These are phyloP conservation scores for Limnephilus lunatus DNA, from an alignment of 2,888 invertebrate species.

Conservation along the genomic window DNA sequence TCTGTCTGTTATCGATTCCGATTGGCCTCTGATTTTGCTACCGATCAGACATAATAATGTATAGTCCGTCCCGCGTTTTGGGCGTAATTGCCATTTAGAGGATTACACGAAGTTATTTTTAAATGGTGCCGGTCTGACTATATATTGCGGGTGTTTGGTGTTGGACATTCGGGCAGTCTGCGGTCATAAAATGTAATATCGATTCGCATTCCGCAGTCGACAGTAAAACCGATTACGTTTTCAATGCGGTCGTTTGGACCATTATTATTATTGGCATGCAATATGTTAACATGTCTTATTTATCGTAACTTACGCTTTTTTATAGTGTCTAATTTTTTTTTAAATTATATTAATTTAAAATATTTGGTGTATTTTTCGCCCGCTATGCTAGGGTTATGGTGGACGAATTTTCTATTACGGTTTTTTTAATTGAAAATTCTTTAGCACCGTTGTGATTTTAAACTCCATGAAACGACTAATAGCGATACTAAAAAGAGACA, in stretches of 20 bases:
- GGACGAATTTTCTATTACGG: too few relatives aligned
- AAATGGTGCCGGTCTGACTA: slow-evolving; percentile 14
- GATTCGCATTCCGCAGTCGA: background rate
- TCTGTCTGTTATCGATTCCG: background rate
- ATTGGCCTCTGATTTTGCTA: background rate
- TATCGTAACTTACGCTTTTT: background rate
- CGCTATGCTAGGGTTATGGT: too few relatives aligned
- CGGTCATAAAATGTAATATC: background rate
- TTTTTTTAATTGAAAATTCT: too few relatives aligned
- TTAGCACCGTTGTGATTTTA: too few relatives aligned
- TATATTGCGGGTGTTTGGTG: background rate
- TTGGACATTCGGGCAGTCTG: background rate
- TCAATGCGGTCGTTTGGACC: background rate
- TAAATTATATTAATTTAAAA: background rate
- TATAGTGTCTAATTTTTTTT: background rate
- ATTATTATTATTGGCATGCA: background rate
- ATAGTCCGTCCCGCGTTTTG: background rate
- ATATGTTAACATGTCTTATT: background rate
- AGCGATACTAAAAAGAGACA: too few relatives aligned
- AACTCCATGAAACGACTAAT: too few relatives aligned
- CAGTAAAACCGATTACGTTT: background rate
- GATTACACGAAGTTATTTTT: background rate
- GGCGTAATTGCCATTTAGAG: slow-evolving; percentile 16
- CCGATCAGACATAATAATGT: background rate
- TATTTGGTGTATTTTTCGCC: too few relatives aligned